Evolutionary conservation across 2,113 vertebrate genomes (phyloP).

Genomic region (Cygnus atratus): DNA sequence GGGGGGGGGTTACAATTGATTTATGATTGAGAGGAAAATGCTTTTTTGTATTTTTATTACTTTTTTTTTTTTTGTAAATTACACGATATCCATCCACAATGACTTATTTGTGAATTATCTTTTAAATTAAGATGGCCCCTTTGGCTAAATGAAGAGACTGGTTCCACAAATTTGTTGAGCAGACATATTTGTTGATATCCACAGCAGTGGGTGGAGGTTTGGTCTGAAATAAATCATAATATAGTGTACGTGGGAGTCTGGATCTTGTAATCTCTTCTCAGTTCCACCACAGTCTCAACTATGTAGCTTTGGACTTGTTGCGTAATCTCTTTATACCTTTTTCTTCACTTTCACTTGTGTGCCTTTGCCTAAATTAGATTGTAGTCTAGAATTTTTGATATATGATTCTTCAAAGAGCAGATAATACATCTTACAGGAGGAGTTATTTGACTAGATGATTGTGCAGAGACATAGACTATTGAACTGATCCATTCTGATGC

Average conservation of each 20-base stretch:
- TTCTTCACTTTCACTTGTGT: not conserved
- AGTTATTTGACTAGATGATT: not conserved
- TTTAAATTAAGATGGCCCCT: not conserved
- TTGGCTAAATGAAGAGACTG: not conserved
- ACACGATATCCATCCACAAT: not conserved
- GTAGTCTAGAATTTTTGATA: not conserved
- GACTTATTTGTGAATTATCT: not conserved
- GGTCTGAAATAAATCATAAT: not conserved
- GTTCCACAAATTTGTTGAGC: not conserved
- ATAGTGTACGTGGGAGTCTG: not conserved
- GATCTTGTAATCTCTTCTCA: not conserved
- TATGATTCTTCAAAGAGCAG: not conserved
- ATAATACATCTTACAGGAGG: not conserved
- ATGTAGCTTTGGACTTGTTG: not conserved
- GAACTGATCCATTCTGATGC: not conserved
- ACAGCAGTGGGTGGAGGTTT: not conserved
- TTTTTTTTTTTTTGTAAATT: not conserved
- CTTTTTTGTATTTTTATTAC: not conserved
- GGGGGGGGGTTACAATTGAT: not conserved
- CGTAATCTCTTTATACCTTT: not conserved
- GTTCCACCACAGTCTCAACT: not conserved
- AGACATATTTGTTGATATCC: not conserved
- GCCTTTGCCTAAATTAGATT: not conserved
- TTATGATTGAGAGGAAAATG: not conserved
- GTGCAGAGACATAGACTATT: not conserved